These are phyloP conservation scores for Ambastaia sidthimunki DNA, from an alignment of 2,797 vertebrate genomes.

Conservation along the genomic window DNA sequence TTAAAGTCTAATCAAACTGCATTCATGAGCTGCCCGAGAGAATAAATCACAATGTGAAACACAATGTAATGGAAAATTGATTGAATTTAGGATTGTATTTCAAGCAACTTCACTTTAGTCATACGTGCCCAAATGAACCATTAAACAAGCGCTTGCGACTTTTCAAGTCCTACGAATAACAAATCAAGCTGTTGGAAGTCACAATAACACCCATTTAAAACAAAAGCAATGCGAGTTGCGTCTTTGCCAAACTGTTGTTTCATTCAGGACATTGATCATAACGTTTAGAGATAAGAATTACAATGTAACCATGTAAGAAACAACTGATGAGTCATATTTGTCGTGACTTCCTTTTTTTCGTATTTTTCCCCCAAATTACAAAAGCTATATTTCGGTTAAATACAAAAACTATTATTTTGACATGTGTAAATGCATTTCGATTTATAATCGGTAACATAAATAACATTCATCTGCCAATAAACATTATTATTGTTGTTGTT, in stretches of 20 bases:
- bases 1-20: constrained; percentile 5
- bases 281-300: neutral
- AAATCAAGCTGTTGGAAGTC: constrained; percentile 40
- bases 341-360: too few relatives aligned
- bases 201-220: constrained; percentile 12
- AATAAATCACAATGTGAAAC: constrained; percentile 22
- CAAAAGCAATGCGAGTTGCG: constrained; percentile 2
- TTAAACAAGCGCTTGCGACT: constrained; percentile 17
- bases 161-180: neutral
- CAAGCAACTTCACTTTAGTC: neutral
- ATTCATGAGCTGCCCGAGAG: neutral
- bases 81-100: constrained; percentile 14
- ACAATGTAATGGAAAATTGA: constrained; percentile 12
- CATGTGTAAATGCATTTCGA: too few relatives aligned
- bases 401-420: too few relatives aligned
- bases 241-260: neutral
- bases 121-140: constrained; percentile 5
- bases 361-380: too few relatives aligned
- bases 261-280: neutral
- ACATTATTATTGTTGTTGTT: too few relatives aligned
- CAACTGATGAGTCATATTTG: neutral
- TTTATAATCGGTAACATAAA: too few relatives aligned
- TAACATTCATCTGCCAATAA: too few relatives aligned
- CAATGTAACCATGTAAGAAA: neutral
- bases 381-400: too few relatives aligned